Percentiles rank a stretch among this genome's conserved stretches.
Conservation (phyloP, 2,888 invertebrate genomes). For the Theretra japonica region DNA sequence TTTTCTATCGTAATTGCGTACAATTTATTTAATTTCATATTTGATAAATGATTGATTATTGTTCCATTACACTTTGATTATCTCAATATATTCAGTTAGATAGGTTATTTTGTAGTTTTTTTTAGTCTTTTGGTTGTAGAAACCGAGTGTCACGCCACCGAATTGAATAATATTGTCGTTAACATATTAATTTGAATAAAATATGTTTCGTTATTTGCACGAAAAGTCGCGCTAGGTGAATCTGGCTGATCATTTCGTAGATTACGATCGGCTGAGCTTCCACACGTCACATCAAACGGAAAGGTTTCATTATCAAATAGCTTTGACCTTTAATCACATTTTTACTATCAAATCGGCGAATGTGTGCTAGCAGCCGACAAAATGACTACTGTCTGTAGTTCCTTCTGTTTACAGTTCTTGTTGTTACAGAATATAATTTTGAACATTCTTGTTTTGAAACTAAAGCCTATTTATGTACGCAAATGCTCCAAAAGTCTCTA, state of each 20-base stretch:
- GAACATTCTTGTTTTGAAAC: too few species aligned
- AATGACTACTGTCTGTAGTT: not conserved
- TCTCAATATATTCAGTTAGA: too few species aligned
- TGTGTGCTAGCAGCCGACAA: not conserved
- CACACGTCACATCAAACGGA: not conserved
- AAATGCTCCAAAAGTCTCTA: too few species aligned
- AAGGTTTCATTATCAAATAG: slow-evolving; percentile 22
- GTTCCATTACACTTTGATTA: not conserved
- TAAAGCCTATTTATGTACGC: too few species aligned
- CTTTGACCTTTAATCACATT: slow-evolving; percentile 18
- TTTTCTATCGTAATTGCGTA: not conserved
- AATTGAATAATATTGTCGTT: not conserved
- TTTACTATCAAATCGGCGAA: slow-evolving; percentile 1
- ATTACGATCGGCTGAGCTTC: not conserved
- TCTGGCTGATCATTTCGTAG: not conserved
- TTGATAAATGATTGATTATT: not conserved
- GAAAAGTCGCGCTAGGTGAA: not conserved
- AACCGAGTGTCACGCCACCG: too few species aligned
- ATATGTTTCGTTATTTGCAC: not conserved
- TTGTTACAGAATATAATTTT: too few species aligned
- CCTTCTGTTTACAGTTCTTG: too few species aligned
- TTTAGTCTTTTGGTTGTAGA: too few species aligned
- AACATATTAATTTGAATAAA: not conserved
- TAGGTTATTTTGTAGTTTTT: too few species aligned
- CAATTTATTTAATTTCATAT: not conserved